Base-by-base conservation (phyloP, 2,888 invertebrate species). In the Tetragonula carbonaria region DNA sequence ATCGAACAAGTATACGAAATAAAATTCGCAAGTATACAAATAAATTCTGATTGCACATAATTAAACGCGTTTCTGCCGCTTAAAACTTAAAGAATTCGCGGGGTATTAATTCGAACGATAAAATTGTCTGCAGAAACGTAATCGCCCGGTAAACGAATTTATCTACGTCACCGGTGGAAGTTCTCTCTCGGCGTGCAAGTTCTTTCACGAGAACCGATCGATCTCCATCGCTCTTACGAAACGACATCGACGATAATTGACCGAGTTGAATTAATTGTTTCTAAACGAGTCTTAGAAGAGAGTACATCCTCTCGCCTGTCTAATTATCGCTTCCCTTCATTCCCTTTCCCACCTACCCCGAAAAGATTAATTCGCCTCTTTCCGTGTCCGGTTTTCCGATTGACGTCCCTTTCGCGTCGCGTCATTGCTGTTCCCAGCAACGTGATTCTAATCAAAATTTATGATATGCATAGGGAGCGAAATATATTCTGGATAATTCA, bases 201-300 rank as follows among this genome's bases (percentile, higher is more conserved):
- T 76, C 77, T 77, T 80, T 70, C 62, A 38, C 13, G n/a, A 45
- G 45, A 57, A 66, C 74, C 79, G 82, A 89, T 89, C 86, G 83
- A 89, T 87, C 88, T 81, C 59, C 82, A 84, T 89, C 80, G 75
- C 67, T 85, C 73, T 23, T 13, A 3, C 62, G 11, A 21, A 79
- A 77, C 53, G 45, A 72, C 80, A 68, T 50, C 65, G 13, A 68
- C 66, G 78, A 82, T 84, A 84, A 88, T 88, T 86, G 76, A 63
- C 59, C 73, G n/a, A 33, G 38, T 45, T 14, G 74, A 83, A 85
- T 76, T 87, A 87, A 85, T 81, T 77, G 72, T 82, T 74, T 75
- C 81, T 63, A 72, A 86, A 78, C 62, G 77, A 68, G 67, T 28
- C 16, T 28, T 38, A 11, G 18, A 23, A 16, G 50, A 16, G 33